Conservation (phyloP, 2,797 vertebrate genomes). For the Dendrocincla tyrannina region DNA sequence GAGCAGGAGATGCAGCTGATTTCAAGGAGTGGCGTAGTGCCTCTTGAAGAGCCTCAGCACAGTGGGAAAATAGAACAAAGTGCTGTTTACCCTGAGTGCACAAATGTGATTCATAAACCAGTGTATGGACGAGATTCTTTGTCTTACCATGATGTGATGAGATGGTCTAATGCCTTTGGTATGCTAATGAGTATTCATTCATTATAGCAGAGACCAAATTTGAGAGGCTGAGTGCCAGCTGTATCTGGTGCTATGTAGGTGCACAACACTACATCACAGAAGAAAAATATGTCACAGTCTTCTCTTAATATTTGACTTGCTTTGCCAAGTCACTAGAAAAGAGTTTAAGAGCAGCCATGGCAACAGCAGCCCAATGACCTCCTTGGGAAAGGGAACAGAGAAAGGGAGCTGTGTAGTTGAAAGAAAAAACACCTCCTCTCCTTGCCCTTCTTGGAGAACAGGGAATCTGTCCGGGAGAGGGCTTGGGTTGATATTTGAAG, state of each 20-base stretch:
- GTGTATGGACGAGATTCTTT: accelerated
- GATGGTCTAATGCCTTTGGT: background rate
- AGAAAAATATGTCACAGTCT: background rate
- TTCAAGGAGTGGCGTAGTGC: accelerated
- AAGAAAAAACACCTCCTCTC: background rate
- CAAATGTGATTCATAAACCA: background rate
- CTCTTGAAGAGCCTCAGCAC: background rate
- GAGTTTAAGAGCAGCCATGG: background rate
- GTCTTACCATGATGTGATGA: background rate
- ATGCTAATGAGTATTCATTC: background rate
- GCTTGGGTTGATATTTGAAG: background rate
- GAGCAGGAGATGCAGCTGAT: background rate
- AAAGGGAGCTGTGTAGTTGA: background rate
- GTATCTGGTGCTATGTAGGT: accelerated
- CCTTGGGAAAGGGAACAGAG: background rate
- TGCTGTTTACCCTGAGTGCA: background rate
- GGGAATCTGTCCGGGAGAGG: background rate
- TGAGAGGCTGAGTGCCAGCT: background rate
- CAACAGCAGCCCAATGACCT: background rate
- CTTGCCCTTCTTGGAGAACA: background rate
- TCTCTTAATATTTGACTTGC: background rate
- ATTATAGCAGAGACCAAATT: background rate
- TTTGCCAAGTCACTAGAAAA: background rate
- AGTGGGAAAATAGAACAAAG: background rate
- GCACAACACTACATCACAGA: background rate